phyloP scores from a whole-genome alignment of 2,797 vertebrate genomes.

The Liparis tanakae region DNA sequence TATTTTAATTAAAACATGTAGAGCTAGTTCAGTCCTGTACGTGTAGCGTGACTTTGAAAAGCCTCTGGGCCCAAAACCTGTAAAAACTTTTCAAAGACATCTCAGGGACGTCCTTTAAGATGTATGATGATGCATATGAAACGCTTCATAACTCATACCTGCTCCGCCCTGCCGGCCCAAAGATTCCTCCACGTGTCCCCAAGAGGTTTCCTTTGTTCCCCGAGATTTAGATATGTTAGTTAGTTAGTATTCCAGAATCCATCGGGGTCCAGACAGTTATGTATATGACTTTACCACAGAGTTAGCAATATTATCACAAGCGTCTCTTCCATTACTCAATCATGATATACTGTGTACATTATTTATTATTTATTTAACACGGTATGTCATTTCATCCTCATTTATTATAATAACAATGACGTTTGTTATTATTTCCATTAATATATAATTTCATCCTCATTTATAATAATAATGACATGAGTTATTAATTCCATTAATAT shows the following conservation, averaged over 20 bases:
- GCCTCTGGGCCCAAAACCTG: conserved; percentile 35
- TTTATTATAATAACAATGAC: no score
- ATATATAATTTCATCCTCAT: not conserved
- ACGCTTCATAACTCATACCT: conserved; percentile 4
- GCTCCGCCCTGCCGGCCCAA: not conserved
- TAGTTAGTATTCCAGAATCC: not conserved
- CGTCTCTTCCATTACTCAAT: not conserved
- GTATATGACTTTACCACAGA: not conserved
- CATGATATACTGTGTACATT: not conserved
- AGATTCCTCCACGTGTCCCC: conserved; percentile 4
- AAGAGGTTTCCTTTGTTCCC: conserved; percentile 15
- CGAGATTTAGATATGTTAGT: not conserved
- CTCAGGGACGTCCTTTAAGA: conserved; percentile 23
- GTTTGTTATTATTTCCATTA: no score
- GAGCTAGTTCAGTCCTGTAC: conserved; percentile 35
- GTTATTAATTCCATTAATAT: not conserved
- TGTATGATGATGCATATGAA: no score
- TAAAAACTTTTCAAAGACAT: conserved; percentile 32
- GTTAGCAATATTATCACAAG: not conserved
- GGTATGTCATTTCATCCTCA: not conserved
- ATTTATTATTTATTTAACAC: not conserved
- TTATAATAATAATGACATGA: not conserved
- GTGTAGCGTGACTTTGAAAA: conserved; percentile 27
- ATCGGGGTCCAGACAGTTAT: not conserved
- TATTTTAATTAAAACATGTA: conserved; percentile 4